Conservation (phyloP, 2,888 invertebrate species). For the Julus scandinavius region DNA sequence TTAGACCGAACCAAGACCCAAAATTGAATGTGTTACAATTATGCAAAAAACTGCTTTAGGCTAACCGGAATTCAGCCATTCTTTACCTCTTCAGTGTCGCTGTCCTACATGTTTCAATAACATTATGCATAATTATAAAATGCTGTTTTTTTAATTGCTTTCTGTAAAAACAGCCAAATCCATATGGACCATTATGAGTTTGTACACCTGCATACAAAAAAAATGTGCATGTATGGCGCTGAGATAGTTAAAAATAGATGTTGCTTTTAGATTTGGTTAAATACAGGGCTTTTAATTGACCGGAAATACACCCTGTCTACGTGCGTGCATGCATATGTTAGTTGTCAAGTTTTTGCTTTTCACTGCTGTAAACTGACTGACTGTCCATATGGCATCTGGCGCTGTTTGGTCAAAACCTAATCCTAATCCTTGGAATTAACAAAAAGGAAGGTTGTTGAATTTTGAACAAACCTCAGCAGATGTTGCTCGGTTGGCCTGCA, state of each 20-base stretch:
- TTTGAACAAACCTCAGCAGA: constrained; percentile 19
- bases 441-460: constrained; percentile 4
- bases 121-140: constrained; percentile 35
- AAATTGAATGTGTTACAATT: neutral
- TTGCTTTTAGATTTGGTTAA: neutral
- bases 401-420: constrained; percentile 27
- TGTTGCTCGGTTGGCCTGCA: neutral
- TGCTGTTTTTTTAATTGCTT: neutral
- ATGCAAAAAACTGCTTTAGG: neutral
- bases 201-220: neutral
- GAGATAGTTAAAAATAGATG: neutral
- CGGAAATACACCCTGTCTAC: constrained; percentile 6
- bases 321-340: constrained; percentile 24
- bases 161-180: neutral
- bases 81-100: neutral
- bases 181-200: neutral
- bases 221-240: neutral
- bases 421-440: constrained; percentile 39
- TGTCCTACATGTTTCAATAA: neutral
- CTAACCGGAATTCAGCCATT: constrained; percentile 14
- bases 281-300: neutral
- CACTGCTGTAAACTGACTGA: neutral
- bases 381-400: constrained; percentile 38
- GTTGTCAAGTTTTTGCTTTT: neutral
- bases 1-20: neutral